Percentiles rank a stretch among this genome's conserved stretches.
phyloP scores from a whole-genome alignment of 1,140 invertebrate genomes.

The Neodiprion pinetum region DNA sequence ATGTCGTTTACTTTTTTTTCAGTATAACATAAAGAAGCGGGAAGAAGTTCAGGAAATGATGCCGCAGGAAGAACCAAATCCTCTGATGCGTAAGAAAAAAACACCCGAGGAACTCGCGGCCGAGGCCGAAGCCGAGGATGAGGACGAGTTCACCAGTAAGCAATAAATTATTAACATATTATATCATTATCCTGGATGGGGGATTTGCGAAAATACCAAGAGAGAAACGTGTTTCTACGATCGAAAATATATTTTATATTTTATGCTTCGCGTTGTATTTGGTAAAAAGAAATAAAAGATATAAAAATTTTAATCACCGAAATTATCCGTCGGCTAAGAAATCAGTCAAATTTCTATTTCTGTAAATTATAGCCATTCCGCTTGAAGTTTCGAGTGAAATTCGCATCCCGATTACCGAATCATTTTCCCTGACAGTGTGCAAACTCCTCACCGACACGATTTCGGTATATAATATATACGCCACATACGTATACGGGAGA shows the following conservation, averaged over 20 bases:
- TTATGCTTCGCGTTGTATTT: background rate
- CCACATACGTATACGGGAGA: too few species aligned
- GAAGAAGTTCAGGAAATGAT: constrained; percentile 84
- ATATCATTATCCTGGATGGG: constrained; percentile 27
- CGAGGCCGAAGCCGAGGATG: constrained; percentile 92
- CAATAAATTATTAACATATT: constrained; percentile 33
- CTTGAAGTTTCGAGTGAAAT: too few species aligned
- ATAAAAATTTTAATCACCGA: background rate
- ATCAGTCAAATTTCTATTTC: too few species aligned
- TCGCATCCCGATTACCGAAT: too few species aligned
- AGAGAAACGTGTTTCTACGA: background rate
- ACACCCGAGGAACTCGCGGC: constrained; percentile 95
- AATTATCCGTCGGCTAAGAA: too few species aligned
- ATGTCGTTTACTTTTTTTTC: constrained; percentile 54
- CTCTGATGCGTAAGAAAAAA: constrained; percentile 95
- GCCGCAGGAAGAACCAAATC: constrained; percentile 85
- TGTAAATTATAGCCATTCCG: too few species aligned
- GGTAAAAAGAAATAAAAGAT: background rate
- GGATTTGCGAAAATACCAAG: background rate
- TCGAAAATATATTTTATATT: background rate
- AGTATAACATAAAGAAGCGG: constrained; percentile 99
- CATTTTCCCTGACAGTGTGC: too few species aligned
- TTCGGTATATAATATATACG: too few species aligned
- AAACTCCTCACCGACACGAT: too few species aligned
- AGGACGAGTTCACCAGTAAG: constrained; percentile 97